Conservation (phyloP, 2,888 invertebrate species). For the Steinernema scapterisci region DNA sequence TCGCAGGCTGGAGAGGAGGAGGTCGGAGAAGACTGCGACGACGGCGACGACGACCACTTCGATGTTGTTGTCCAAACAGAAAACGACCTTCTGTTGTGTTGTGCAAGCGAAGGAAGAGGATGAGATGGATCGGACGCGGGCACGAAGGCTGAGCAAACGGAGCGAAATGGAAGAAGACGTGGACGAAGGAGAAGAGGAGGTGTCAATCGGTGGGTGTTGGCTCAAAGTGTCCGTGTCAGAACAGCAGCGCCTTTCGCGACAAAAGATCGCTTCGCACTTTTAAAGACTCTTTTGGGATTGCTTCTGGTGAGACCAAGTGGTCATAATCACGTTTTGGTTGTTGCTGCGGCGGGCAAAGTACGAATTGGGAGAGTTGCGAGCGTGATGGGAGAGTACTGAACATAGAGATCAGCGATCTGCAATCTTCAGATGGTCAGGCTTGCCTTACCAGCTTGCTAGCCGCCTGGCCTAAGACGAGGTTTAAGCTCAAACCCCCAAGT, state of each 20-base stretch:
- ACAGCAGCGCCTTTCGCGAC: slow-evolving; percentile 11
- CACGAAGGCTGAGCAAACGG: slow-evolving; percentile 8
- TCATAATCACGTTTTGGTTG: background rate
- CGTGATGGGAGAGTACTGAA: too few species aligned
- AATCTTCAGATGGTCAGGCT: too few species aligned
- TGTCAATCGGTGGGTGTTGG: slow-evolving; percentile 21
- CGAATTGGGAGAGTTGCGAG: background rate
- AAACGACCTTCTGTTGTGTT: slow-evolving; percentile 13
- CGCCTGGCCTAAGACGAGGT: too few species aligned
- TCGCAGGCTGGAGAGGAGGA: background rate
- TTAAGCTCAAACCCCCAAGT: too few species aligned
- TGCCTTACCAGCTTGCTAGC: too few species aligned
- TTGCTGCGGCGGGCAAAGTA: background rate
- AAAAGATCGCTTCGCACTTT: background rate
- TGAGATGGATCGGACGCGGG: background rate
- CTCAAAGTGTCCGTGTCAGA: slow-evolving; percentile 8
- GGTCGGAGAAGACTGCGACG: background rate
- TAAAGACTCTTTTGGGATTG: background rate
- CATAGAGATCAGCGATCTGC: too few species aligned
- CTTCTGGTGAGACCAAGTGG: background rate
- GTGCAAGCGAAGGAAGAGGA: too few species aligned
- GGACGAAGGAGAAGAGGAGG: too few species aligned
- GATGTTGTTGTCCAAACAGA: slow-evolving; percentile 14
- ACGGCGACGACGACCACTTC: too few species aligned
- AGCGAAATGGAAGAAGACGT: background rate